Conservation (phyloP, 2,113 vertebrate genomes). For the Willisornis vidua region DNA sequence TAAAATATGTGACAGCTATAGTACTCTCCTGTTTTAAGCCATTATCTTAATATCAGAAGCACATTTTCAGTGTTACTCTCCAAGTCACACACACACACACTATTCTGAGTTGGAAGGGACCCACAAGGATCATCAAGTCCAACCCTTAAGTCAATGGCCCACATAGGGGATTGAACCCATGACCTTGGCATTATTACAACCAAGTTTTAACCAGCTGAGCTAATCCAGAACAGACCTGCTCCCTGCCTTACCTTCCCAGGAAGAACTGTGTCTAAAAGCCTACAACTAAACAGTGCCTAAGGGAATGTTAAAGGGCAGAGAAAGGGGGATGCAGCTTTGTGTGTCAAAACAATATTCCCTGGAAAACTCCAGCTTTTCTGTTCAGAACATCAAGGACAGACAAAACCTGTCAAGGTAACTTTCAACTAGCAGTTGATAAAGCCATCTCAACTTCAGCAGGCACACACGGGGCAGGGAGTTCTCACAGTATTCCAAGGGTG, state of each 20-base stretch:
- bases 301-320: background rate
- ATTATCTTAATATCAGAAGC: background rate
- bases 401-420: background rate
- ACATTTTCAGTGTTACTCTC: background rate
- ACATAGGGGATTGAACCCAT: no score
- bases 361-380: background rate
- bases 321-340: background rate
- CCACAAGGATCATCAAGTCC: no score
- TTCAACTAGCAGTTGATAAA: background rate
- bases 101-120: no score
- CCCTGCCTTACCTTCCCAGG: background rate
- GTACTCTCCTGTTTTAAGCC: background rate
- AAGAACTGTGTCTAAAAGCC: background rate
- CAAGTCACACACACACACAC: no score
- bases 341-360: rapidly evolving
- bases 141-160: no score
- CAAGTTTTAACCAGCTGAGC: no score
- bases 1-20: background rate
- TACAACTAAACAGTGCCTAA: background rate
- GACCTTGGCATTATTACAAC: no score
- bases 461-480: background rate
- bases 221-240: no score
- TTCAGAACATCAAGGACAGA: background rate
- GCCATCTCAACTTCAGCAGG: background rate
- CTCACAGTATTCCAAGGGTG: background rate